phyloP scores from a whole-genome alignment of 2,113 vertebrate species.

The Podarcis raffonei region DNA sequence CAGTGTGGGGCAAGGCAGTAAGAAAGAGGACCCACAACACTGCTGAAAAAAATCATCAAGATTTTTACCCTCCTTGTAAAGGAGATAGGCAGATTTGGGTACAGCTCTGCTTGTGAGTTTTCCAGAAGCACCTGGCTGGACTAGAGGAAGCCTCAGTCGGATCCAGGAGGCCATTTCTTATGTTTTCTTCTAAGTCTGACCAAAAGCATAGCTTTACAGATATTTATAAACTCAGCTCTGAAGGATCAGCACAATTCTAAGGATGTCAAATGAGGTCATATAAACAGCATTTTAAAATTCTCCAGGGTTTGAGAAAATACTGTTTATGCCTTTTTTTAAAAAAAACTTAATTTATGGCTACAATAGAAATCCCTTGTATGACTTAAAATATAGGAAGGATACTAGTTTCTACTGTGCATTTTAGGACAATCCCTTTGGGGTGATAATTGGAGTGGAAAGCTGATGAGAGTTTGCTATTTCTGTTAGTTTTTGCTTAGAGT shows the following conservation, averaged over 20 bases:
- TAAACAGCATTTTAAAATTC: slow-evolving; percentile 26
- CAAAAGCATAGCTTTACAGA: slow-evolving; percentile 3
- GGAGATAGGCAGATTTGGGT: no score
- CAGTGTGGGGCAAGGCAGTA: no score
- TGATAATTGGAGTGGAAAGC: not conserved
- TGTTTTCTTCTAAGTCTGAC: not conserved
- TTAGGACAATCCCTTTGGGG: not conserved
- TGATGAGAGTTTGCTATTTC: not conserved
- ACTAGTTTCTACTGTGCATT: not conserved
- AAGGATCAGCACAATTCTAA: not conserved
- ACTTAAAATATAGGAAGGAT: not conserved
- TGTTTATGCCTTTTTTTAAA: not conserved
- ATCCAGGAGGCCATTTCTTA: not conserved
- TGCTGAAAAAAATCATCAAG: no score
- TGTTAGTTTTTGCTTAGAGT: no score
- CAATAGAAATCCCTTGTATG: not conserved
- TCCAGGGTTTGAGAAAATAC: not conserved
- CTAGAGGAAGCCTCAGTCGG: not conserved
- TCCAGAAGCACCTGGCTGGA: not conserved
- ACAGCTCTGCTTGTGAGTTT: not conserved
- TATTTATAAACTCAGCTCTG: not conserved
- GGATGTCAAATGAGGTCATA: not conserved
- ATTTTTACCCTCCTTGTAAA: no score
- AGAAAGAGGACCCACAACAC: no score
- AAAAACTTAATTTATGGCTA: not conserved